Base-by-base conservation (phyloP, 2,797 vertebrate genomes). In the Sphaeramia orbicularis region DNA sequence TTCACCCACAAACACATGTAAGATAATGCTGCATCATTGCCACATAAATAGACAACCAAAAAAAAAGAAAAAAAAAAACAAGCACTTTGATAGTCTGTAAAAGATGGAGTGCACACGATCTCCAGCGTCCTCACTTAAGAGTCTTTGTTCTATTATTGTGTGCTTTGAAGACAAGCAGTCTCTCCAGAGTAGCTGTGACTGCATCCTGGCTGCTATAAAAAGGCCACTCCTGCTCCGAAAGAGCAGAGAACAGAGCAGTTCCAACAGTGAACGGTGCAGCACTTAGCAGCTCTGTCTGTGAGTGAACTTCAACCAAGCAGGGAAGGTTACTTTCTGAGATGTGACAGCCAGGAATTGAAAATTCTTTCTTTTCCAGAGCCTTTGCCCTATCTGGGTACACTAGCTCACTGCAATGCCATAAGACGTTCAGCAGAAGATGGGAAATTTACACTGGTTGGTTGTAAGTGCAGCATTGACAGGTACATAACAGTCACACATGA, bases 61-160 rank as follows among this genome's bases (percentile, higher is more conserved):
- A 71, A n/a, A n/a, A n/a, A n/a, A n/a, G n/a, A n/a, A n/a, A n/a
- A n/a, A n/a, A n/a, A n/a, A n/a, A 79, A 63, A 69, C 16, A 50
- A 49, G 37, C 50, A 47, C 53, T 74, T 71, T 75, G 57, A 71
- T 72, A 76, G 43, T 41, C 56, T 78, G 54, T 71, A 36, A 21
- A 71, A 64, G 80, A 76, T 51, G 57, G 60, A 81, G 65, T 21
- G 66, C 66, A 75, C 50, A 75, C 30, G 32, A 63, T 65, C 66
- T 53, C 61, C 66, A 80, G 76, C 77, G 55, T 76, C 69, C 38
- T 69, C 51, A 75, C 88, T 86, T 82, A 79, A 71, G 76, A 76
- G 56, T 72, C 88, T 86, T 88, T 91, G 86, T 90, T 90, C 86
- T 81, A 83, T 86, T 85, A 87, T 84, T 76, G 73, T 83, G 81